Percentiles rank a stretch among this genome's conserved stretches.
These are phyloP conservation scores for Blastobasis adustella DNA, from an alignment of 2,888 invertebrate genomes.

Conservation along the genomic window DNA sequence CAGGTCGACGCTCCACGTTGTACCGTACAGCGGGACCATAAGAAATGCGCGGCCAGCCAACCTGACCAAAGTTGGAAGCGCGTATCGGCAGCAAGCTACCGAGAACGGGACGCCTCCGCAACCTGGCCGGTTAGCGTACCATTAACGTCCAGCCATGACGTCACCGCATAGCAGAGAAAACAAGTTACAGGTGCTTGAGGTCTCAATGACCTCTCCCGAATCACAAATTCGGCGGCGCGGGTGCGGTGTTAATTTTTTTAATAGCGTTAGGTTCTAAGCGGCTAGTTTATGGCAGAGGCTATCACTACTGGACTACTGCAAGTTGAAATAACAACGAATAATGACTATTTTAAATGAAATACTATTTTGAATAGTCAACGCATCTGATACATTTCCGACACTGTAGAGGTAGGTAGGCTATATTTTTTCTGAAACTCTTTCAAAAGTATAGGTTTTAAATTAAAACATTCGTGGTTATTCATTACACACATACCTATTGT, in stretches of 20 bases:
- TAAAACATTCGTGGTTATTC: no score
- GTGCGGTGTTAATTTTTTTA: not conserved
- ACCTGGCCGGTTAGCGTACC: slow-evolving; percentile 37
- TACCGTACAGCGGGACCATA: slow-evolving; percentile 64
- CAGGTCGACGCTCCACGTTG: slow-evolving; percentile 61
- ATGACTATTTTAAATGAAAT: no score
- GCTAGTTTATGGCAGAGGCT: not conserved
- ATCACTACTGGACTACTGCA: no score
- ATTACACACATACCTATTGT: no score
- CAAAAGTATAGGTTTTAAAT: no score
- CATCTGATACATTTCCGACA: no score
- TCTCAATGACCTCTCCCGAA: slow-evolving; percentile 43
- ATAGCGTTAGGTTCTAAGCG: not conserved
- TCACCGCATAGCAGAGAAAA: slow-evolving; percentile 55
- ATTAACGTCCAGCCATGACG: slow-evolving; percentile 51
- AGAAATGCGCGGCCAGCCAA: slow-evolving; percentile 46
- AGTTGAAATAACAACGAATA: no score
- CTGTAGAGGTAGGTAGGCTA: no score
- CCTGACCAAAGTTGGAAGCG: slow-evolving; percentile 45
- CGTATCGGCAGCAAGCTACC: slow-evolving; percentile 33
- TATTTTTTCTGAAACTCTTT: no score
- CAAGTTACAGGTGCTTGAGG: slow-evolving; percentile 58
- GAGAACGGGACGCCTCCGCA: slow-evolving; percentile 40
- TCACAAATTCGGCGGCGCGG: slow-evolving; percentile 4
- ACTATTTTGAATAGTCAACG: no score